Percentiles rank a stretch among this genome's conserved stretches.
Conservation (phyloP, 2,888 invertebrate genomes). For the Platypus cylindrus region DNA sequence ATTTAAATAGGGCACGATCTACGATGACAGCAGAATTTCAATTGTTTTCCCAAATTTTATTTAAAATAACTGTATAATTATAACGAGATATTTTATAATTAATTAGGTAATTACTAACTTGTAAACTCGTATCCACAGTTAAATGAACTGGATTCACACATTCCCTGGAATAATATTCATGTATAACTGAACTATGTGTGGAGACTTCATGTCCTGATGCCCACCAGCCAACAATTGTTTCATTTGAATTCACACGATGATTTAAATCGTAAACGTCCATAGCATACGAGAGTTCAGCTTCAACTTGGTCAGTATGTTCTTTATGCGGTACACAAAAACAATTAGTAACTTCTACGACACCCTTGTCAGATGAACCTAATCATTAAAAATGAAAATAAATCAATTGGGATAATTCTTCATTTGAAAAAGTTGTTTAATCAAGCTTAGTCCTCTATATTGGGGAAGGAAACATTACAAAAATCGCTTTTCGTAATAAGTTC, state of each 20-base stretch:
- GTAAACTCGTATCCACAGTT: constrained; percentile 86
- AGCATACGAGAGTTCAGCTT: constrained; percentile 93
- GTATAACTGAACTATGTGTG: constrained; percentile 92
- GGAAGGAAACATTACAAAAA: too few species aligned
- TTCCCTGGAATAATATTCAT: constrained; percentile 92
- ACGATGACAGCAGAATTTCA: neutral
- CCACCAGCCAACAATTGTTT: constrained; percentile 98
- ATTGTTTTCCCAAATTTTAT: neutral
- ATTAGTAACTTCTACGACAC: constrained; percentile 92
- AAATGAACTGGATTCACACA: constrained; percentile 90
- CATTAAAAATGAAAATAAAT: constrained; percentile 1
- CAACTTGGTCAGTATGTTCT: constrained; percentile 94
- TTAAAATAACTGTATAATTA: too few species aligned
- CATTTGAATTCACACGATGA: constrained; percentile 81
- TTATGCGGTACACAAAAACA: constrained; percentile 99
- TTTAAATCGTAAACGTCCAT: constrained; percentile 91
- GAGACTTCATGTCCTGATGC: constrained; percentile 96
- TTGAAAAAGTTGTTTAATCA: too few species aligned
- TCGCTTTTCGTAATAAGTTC: too few species aligned
- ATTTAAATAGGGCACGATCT: neutral
- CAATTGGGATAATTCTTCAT: too few species aligned
- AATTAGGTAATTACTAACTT: too few species aligned
- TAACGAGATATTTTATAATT: too few species aligned
- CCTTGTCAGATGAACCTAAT: constrained; percentile 76
- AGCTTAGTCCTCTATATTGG: too few species aligned